Conservation (phyloP, 1,140 invertebrate genomes). For the Nephila pilipes region DNA sequence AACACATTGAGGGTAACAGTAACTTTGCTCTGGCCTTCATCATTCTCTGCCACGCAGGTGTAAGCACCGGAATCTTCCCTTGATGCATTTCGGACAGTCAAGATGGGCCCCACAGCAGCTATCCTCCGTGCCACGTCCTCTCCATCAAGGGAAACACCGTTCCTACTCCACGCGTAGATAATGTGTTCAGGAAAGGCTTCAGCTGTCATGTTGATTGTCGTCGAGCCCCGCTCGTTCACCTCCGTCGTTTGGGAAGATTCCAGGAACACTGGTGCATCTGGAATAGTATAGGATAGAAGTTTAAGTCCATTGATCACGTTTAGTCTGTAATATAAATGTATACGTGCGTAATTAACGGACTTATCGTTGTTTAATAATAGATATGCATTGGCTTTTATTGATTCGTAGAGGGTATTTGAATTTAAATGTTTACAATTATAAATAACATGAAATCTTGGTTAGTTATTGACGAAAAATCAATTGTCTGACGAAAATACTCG, state of each 20-base stretch:
- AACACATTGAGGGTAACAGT: slow-evolving; percentile 93
- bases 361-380: too few species aligned
- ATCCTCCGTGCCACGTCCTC: slow-evolving; percentile 82
- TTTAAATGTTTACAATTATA: too few species aligned
- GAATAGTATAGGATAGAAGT: slow-evolving; percentile 61
- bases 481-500: too few species aligned
- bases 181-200: slow-evolving; percentile 91
- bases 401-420: too few species aligned
- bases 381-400: too few species aligned
- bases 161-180: slow-evolving; percentile 90
- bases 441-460: too few species aligned
- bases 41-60: slow-evolving; percentile 92
- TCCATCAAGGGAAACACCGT: background rate
- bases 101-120: slow-evolving; percentile 87
- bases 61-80: slow-evolving; percentile 93
- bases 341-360: too few species aligned
- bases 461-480: too few species aligned
- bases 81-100: slow-evolving; percentile 91
- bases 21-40: slow-evolving; percentile 89
- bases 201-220: slow-evolving; percentile 89
- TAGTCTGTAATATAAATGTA: too few species aligned
- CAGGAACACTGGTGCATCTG: slow-evolving; percentile 84
- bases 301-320: too few species aligned
- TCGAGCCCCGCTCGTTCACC: slow-evolving; percentile 91
- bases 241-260: slow-evolving; percentile 79